These are phyloP conservation scores for Enteromius argenteus DNA, from an alignment of 2,797 vertebrate genomes.

Conservation along the genomic window DNA sequence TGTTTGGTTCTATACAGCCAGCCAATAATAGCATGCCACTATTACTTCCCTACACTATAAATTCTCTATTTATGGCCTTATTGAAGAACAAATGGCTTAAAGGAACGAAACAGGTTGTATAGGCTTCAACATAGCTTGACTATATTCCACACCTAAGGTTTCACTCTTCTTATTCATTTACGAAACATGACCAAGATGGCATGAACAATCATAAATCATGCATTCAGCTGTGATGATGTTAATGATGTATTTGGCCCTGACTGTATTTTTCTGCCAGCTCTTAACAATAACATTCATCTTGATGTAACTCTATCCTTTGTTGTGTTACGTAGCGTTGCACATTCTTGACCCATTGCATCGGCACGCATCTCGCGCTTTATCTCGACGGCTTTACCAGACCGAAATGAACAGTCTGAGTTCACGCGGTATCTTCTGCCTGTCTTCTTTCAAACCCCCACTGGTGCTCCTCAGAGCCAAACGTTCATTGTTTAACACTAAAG, in stretches of 20 bases:
- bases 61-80: not conserved
- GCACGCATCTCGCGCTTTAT: constrained; percentile 4
- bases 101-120: not conserved
- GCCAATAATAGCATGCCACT: not conserved
- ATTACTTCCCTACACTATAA: not conserved
- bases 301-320: constrained; percentile 36
- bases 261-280: constrained; percentile 10
- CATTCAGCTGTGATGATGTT: constrained; percentile 15
- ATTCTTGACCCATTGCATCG: constrained; percentile 20
- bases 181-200: not conserved
- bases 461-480: constrained; percentile 1
- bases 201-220: constrained; percentile 13
- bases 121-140: not conserved
- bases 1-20: not conserved
- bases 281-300: constrained; percentile 19
- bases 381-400: constrained; percentile 17
- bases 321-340: constrained; percentile 28
- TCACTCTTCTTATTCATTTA: constrained; percentile 10
- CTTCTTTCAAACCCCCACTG: constrained; percentile 34
- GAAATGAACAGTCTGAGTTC: constrained; percentile 1
- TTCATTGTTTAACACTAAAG: constrained; percentile 36
- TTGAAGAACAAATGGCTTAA: not conserved
- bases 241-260: constrained; percentile 17
- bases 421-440: not conserved
- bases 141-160: not conserved